phyloP scores from a whole-genome alignment of 2,888 invertebrate species.

The Lycocerus yunnanus region DNA sequence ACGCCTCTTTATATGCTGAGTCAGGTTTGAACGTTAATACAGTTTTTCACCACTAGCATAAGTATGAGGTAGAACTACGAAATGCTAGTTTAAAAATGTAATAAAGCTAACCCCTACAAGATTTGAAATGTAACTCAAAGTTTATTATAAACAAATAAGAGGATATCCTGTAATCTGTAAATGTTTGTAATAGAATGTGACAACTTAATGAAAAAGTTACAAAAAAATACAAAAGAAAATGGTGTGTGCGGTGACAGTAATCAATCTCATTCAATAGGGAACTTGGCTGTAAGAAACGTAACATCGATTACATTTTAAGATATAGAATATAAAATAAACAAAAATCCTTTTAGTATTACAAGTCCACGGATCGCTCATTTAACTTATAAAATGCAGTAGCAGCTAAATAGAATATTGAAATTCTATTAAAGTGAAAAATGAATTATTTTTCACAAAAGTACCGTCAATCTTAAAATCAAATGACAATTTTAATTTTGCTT shows the following conservation, averaged over 20 bases:
- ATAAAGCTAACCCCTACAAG: not conserved
- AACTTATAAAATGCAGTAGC: not conserved
- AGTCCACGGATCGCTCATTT: not conserved
- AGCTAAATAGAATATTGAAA: not conserved
- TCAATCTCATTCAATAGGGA: not conserved
- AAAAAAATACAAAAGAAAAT: not conserved
- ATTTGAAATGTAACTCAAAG: not conserved
- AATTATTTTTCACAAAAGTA: too few relatives aligned
- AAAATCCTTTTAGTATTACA: not conserved
- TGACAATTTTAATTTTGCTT: too few relatives aligned
- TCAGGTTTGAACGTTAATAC: not conserved
- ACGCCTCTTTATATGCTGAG: not conserved
- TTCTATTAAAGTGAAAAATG: not conserved
- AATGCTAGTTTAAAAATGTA: not conserved
- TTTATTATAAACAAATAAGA: not conserved
- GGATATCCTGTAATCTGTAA: not conserved
- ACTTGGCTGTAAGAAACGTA: not conserved
- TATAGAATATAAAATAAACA: not conserved
- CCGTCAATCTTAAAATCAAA: too few relatives aligned
- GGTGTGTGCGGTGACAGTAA: not conserved
- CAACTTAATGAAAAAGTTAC: not conserved
- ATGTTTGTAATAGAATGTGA: not conserved
- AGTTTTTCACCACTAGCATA: not conserved
- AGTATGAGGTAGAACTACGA: not conserved
- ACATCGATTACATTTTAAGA: not conserved